Evolutionary conservation across 2,797 vertebrate genomes (phyloP).

Genomic region (Dallia pectoralis): DNA sequence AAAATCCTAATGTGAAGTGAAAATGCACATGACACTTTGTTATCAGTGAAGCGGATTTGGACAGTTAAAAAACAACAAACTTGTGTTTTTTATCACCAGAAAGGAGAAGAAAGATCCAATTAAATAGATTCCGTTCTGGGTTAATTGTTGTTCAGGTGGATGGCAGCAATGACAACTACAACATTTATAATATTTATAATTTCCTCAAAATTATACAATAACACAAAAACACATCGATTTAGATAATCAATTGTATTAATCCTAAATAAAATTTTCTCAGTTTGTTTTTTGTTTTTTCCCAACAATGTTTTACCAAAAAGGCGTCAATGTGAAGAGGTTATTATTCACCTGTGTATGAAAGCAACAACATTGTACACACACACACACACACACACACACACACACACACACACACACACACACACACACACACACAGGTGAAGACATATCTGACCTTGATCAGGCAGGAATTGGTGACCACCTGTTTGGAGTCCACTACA

Average conservation of each 20-base stretch:
- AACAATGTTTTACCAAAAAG: no score
- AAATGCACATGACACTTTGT: neutral
- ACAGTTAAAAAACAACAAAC: neutral
- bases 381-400: neutral
- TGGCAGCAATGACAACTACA: no score
- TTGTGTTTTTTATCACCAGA: neutral
- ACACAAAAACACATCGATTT: no score
- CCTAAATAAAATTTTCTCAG: no score
- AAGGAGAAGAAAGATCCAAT: constrained; percentile 31
- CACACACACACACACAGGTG: constrained; percentile 1
- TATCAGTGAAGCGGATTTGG: constrained; percentile 2
- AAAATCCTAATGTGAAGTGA: neutral
- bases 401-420: neutral
- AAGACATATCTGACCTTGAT: constrained; percentile 84
- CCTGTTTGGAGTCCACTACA: constrained; percentile 94
- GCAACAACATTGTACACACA: no score
- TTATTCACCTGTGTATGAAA: no score
- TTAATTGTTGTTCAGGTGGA: constrained; percentile 25
- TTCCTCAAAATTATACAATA: no score
- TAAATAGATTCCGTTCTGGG: constrained; percentile 20
- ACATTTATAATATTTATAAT: no score
- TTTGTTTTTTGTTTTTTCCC: no score
- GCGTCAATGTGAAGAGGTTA: no score
- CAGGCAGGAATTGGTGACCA: constrained; percentile 96
- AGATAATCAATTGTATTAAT: no score